These are phyloP conservation scores for Bicyclus anynana DNA, from an alignment of 1,140 invertebrate genomes.

Conservation along the genomic window DNA sequence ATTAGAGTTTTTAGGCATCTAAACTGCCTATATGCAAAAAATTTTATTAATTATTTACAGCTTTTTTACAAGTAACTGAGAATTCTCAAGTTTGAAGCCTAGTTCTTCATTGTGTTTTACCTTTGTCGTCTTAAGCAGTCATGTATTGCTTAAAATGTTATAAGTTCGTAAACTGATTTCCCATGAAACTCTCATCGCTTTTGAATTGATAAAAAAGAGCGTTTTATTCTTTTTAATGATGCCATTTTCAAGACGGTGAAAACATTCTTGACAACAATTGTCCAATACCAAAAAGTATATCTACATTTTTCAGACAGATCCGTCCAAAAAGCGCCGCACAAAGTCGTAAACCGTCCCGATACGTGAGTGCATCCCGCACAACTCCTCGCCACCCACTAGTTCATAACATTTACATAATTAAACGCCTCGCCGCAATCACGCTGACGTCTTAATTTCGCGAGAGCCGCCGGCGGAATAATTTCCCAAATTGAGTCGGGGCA, in stretches of 20 bases:
- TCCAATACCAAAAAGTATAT: not conserved
- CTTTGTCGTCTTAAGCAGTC: too few relatives aligned
- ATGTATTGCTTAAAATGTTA: too few relatives aligned
- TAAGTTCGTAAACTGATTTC: too few relatives aligned
- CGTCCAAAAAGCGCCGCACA: conserved; percentile 33
- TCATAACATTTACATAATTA: conserved; percentile 76
- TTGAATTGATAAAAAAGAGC: not conserved
- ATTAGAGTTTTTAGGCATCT: too few relatives aligned
- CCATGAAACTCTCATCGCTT: too few relatives aligned
- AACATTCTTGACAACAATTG: not conserved
- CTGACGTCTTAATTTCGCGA: conserved; percentile 76
- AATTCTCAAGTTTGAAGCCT: too few relatives aligned
- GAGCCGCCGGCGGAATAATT: conserved; percentile 69
- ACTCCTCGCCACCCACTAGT: conserved; percentile 67
- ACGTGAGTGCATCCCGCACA: conserved; percentile 64
- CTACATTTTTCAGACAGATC: conserved; percentile 3
- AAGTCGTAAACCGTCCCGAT: conserved; percentile 58
- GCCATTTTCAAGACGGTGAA: too few relatives aligned
- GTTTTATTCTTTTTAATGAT: not conserved
- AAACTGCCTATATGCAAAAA: too few relatives aligned
- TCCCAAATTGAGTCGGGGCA: conserved; percentile 74
- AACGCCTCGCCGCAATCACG: conserved; percentile 70
- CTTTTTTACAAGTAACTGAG: too few relatives aligned
- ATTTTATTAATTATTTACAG: too few relatives aligned
- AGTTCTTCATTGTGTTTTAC: too few relatives aligned